These are phyloP conservation scores for Druon quercuslanigerum DNA, from an alignment of 1,140 invertebrate species.

Conservation along the genomic window DNA sequence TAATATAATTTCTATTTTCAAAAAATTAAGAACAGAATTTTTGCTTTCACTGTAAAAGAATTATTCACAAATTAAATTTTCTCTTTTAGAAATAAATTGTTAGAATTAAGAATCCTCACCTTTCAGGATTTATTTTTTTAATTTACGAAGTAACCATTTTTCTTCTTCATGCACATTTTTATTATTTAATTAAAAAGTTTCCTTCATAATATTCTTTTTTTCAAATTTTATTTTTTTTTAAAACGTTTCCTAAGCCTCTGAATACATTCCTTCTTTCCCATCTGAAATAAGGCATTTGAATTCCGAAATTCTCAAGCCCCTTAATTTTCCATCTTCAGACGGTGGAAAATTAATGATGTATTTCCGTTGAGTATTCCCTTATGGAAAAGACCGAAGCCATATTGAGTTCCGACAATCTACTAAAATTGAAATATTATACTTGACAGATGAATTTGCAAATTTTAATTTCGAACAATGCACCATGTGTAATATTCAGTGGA, in stretches of 20 bases:
- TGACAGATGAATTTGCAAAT: slow-evolving; percentile 17
- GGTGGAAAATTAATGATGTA: slow-evolving; percentile 27
- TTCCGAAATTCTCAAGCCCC: slow-evolving; percentile 9
- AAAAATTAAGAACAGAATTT: too few relatives aligned
- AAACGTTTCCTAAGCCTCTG: background rate
- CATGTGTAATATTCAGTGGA: background rate
- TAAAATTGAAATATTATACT: slow-evolving; percentile 13
- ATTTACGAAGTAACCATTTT: too few relatives aligned
- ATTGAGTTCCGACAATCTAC: slow-evolving; percentile 24
- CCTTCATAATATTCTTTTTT: background rate
- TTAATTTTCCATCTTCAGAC: slow-evolving; percentile 21
- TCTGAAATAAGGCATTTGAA: slow-evolving; percentile 25
- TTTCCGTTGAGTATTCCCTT: slow-evolving; percentile 24
- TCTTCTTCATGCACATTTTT: background rate
- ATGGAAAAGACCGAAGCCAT: slow-evolving; percentile 9
- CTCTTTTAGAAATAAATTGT: too few relatives aligned
- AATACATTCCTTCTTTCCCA: slow-evolving; percentile 14
- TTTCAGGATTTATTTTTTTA: too few relatives aligned
- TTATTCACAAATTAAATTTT: too few relatives aligned
- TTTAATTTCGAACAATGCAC: background rate
- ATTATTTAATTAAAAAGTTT: background rate
- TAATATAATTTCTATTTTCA: too few relatives aligned
- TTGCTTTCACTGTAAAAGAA: too few relatives aligned
- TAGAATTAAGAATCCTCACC: too few relatives aligned
- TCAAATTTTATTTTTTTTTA: background rate